Evolutionary conservation across 35 echinoderm and acorn worm genomes (phyloP), one percentile per base, ranked within the genome.

Genomic region (Nesometra sesokonis): DNA sequence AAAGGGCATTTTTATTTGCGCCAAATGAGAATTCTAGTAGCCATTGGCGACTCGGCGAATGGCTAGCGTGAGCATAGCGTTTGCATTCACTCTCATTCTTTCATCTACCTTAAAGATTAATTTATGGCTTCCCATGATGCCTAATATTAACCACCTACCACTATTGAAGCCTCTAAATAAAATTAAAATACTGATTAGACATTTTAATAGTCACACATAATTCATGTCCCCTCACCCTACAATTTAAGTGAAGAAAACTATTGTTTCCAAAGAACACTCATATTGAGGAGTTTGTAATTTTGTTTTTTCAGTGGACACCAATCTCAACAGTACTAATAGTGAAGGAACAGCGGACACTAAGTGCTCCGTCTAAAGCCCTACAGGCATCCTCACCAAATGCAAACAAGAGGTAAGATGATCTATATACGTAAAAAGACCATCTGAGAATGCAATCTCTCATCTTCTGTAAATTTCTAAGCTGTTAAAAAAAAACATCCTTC

Each of bases 271-370:
- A 3, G 15, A 29, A 19, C 27, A 32, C 29, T 78, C 15, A 3
- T 23, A 36, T 82, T 38, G 29, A 5, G 19, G 0, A 31, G 19
- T 0, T 15, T 34, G 17, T 33, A 47, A 19, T 80, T 2, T 79
- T 35, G 32, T 88, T 31, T 76, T 88, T 84, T 17, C 57, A 97
- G 95, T 97, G 95, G 95, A 89, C 95, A 52, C 95, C 95, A 0
- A 86, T 97, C 52, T 97, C 95, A 32, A 97, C 87, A 77, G 89
- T 93, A 32, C 80, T 97, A 19, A 46, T 90, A 17, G 83, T 89
- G 23, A 85, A 87, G 29, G 95, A 97, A 19, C 84, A 86, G n/a
- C 79, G 94, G 34, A 97, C 89, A 5, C 93, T 86, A 0, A 97
- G 95, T 81, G 95, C 95, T 33, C 94, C 94, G 19, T 84, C 78